Evolutionary conservation across 23 tunicate genomes (phyloP).

Genomic region (Ciona savignyi): DNA sequence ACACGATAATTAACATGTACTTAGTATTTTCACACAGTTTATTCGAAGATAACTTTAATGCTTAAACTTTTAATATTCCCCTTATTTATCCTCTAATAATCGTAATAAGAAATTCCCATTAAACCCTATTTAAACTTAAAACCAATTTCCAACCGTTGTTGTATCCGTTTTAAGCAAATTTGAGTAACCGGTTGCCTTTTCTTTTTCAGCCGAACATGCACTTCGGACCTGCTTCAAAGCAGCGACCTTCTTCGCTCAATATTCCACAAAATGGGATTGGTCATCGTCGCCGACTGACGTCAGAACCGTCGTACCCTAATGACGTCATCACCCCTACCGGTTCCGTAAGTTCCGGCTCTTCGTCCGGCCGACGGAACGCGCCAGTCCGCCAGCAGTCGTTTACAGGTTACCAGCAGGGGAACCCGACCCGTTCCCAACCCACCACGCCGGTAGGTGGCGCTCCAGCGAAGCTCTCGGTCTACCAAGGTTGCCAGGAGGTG

Average conservation of each 20-base stretch:
- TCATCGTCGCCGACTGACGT: slow-evolving; percentile 21
- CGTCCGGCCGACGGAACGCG: not conserved
- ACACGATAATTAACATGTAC: too few species aligned
- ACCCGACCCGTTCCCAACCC: slow-evolving; percentile 39
- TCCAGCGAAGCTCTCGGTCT: slow-evolving; percentile 16
- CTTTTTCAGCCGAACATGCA: not conserved
- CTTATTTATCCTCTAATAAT: too few species aligned
- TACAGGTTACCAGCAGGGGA: not conserved
- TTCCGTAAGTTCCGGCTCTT: not conserved
- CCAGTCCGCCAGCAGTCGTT: not conserved
- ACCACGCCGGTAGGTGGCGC: slow-evolving; percentile 40
- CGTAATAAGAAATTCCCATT: too few species aligned
- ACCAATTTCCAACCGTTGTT: too few species aligned
- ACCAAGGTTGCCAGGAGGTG: slow-evolving; percentile 9
- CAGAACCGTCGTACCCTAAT: slow-evolving; percentile 23
- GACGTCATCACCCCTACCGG: not conserved
- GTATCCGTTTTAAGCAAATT: too few species aligned
- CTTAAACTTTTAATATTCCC: too few species aligned
- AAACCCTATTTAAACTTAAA: too few species aligned
- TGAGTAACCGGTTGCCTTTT: too few species aligned
- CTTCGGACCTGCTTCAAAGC: not conserved
- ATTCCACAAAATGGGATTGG: slow-evolving; percentile 11
- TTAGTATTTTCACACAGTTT: too few species aligned
- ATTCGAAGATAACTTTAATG: too few species aligned
- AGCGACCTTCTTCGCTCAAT: slow-evolving; percentile 43